Conservation (phyloP, 2,113 vertebrate species). For the Melanerpes aurifrons region DNA sequence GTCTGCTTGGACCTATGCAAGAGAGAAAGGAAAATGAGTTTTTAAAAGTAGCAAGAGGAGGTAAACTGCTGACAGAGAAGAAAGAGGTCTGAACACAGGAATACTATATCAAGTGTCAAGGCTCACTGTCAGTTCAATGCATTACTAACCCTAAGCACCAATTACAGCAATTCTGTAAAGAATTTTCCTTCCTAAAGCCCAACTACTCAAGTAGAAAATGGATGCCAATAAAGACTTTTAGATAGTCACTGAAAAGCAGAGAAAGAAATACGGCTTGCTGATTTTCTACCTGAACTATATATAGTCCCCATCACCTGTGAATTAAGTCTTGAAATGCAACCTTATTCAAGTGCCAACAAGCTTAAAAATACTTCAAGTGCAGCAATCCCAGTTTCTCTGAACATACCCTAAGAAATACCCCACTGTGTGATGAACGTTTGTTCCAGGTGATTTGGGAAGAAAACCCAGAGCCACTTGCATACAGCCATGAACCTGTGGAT, state of each 20-base stretch:
- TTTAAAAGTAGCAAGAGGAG: background rate
- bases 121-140: background rate
- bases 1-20: conserved; percentile 6
- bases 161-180: background rate
- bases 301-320: background rate
- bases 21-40: background rate
- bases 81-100: background rate
- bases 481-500: background rate
- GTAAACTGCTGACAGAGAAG: background rate
- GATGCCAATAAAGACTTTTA: background rate
- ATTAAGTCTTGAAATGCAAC: background rate
- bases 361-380: background rate
- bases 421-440: background rate
- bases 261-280: background rate
- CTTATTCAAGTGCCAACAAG: background rate
- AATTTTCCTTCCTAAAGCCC: background rate
- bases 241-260: background rate
- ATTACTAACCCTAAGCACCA: background rate
- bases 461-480: background rate
- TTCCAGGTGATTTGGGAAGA: background rate
- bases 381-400: background rate
- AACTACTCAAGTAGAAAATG: background rate
- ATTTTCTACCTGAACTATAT: background rate
- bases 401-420: background rate
- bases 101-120: background rate